Evolutionary conservation across 1,140 invertebrate genomes (phyloP).

Genomic region (Drosophila kanapiae): DNA sequence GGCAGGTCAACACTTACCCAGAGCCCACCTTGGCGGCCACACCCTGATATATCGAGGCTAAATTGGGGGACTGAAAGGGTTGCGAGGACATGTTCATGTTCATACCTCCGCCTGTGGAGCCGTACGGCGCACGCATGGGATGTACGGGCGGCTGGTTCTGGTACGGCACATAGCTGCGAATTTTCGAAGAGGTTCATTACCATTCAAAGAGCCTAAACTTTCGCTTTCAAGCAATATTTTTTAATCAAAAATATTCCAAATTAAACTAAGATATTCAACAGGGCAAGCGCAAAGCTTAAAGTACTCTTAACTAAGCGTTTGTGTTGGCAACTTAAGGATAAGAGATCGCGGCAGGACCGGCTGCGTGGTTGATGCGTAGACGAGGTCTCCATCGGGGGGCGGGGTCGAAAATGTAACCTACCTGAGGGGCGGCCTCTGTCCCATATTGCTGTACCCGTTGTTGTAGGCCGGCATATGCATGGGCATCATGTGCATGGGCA

Average conservation of each 20-base stretch:
- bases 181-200: slow-evolving; percentile 8
- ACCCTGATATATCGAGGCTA: slow-evolving; percentile 83
- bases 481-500: slow-evolving; percentile 49
- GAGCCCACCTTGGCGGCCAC: slow-evolving; percentile 81
- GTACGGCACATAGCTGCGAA: slow-evolving; percentile 63
- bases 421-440: slow-evolving; percentile 64
- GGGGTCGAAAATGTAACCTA: slow-evolving; percentile 38
- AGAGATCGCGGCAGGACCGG: slow-evolving; percentile 27
- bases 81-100: slow-evolving; percentile 66
- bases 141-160: slow-evolving; percentile 66
- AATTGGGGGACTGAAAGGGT: slow-evolving; percentile 69
- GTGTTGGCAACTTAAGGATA: slow-evolving; percentile 22
- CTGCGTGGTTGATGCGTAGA: slow-evolving; percentile 6
- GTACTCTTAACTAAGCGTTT: slow-evolving; percentile 39
- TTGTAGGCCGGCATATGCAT: slow-evolving; percentile 63
- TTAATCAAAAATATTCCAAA: slow-evolving; percentile 34
- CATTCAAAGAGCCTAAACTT: slow-evolving; percentile 33
- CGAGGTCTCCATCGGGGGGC: slow-evolving; percentile 9
- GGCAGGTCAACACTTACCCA: slow-evolving; percentile 58
- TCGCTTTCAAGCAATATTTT: slow-evolving; percentile 38
- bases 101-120: slow-evolving; percentile 54
- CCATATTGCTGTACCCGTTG: slow-evolving; percentile 69
- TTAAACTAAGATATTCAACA: slow-evolving; percentile 28
- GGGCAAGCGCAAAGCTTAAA: slow-evolving; percentile 34
- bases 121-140: slow-evolving; percentile 62